Evolutionary conservation across 2,797 vertebrate species (phyloP), one percentile per base, ranked within the genome.

Genomic region (Sebastes iracundus): DNA sequence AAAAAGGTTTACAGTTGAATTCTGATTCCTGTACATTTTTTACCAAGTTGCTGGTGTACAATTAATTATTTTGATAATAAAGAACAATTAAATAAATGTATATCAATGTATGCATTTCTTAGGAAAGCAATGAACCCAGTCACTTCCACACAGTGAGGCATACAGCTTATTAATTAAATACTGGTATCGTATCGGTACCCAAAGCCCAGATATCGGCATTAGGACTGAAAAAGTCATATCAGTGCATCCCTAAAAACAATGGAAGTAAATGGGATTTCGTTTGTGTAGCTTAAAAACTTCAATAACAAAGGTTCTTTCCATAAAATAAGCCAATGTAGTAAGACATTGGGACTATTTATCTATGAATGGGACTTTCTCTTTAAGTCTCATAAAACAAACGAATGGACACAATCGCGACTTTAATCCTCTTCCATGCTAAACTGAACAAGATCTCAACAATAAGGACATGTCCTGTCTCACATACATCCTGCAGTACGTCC

Each of bases 401-500:
- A 46, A 35, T 1, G 3, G 8, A 22, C 9, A 72, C 16, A 42
- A 38, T 25, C 20, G 9, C 42, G 23, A 61, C 60, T 20, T 27
- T 2, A 38, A 23, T 22, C 33, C 11, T 56, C 30, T 30, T 63
- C 9, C 5, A 53, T 18, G 56, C 14, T 32, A 18, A 63, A 73
- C 18, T 38, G 68, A 75, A 52, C 2, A 0, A 63, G n/a, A 12
- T 58, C 53, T 28, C 20, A 52, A 70, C 12, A 79, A 79, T 35
- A 14, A 38, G 23, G 52, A 63, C 11, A 12, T 2, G 12, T 5
- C 14, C 7, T 3, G 7, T 25, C 35, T 65, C 22, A 16, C 18
- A 30, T 20, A 28, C 14, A 79, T 79, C 83, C 67, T 76, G 86
- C 71, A 69, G 42, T 4, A 7, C 7, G 1, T 53, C 79, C 74